phyloP scores from a whole-genome alignment of 53 echinoderm and acorn worm genomes.

The Arbacia lixula region DNA sequence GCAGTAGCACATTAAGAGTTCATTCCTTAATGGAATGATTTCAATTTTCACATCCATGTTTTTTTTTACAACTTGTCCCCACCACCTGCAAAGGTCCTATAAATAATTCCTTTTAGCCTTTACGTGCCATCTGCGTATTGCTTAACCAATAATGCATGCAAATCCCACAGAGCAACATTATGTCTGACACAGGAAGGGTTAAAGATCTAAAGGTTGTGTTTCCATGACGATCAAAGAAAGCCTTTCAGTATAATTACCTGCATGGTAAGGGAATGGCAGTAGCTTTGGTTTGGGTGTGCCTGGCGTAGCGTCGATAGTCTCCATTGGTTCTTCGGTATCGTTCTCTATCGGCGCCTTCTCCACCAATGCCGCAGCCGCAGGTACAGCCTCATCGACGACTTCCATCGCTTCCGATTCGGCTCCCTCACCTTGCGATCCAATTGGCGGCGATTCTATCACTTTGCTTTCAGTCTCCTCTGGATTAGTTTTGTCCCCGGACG shows the following conservation, averaged over 20 bases:
- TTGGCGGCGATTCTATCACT: not conserved
- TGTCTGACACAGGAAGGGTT: not conserved
- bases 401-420: conserved; percentile 14
- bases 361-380: not conserved
- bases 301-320: too few species aligned
- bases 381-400: too few species aligned
- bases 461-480: not conserved
- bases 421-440: not conserved
- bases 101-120: too few species aligned
- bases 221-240: not conserved
- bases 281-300: conserved; percentile 32
- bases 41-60: too few species aligned
- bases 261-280: conserved; percentile 73
- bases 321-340: not conserved
- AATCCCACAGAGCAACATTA: not conserved
- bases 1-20: too few species aligned
- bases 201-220: not conserved
- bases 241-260: conserved; percentile 51
- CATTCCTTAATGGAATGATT: too few species aligned
- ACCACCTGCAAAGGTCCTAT: too few species aligned
- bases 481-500: too few species aligned
- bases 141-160: too few species aligned
- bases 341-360: conserved; percentile 9
- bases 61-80: too few species aligned
- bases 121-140: too few species aligned